Conservation (phyloP, 2,113 vertebrate species). For the Tylochromis polylepis region DNA sequence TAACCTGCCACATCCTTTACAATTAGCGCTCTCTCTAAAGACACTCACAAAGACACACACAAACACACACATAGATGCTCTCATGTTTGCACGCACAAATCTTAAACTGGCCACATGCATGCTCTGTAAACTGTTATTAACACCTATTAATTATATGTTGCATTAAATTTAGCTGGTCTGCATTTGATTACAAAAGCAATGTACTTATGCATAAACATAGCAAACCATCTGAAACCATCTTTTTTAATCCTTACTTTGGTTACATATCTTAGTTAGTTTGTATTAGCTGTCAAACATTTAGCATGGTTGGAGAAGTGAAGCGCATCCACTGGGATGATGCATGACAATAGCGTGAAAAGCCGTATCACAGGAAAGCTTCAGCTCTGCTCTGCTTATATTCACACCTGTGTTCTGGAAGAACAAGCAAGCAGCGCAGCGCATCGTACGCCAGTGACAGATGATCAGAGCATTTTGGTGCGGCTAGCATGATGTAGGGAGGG, state of each 20-base stretch:
- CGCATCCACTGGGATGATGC: slow-evolving; percentile 19
- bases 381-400: slow-evolving; percentile 1
- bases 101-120: neutral
- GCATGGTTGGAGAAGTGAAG: slow-evolving; percentile 1
- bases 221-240: neutral
- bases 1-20: slow-evolving; percentile 95
- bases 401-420: slow-evolving; percentile 57
- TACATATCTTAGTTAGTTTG: neutral
- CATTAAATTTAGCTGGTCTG: neutral
- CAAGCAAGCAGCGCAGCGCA: neutral
- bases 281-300: neutral
- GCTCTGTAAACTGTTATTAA: neutral
- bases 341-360: slow-evolving; percentile 30
- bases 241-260: neutral
- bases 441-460: neutral
- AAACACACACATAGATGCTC: slow-evolving; percentile 1
- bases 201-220: neutral
- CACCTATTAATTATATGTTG: neutral
- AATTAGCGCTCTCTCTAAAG: slow-evolving; percentile 85
- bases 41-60: slow-evolving; percentile 23
- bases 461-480: slow-evolving; percentile 36
- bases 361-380: neutral
- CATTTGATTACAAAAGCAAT: neutral
- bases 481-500: neutral
- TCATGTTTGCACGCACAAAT: neutral